These are phyloP conservation scores for Glyptemys insculpta DNA, from an alignment of 2,797 vertebrate genomes.

Conservation along the genomic window DNA sequence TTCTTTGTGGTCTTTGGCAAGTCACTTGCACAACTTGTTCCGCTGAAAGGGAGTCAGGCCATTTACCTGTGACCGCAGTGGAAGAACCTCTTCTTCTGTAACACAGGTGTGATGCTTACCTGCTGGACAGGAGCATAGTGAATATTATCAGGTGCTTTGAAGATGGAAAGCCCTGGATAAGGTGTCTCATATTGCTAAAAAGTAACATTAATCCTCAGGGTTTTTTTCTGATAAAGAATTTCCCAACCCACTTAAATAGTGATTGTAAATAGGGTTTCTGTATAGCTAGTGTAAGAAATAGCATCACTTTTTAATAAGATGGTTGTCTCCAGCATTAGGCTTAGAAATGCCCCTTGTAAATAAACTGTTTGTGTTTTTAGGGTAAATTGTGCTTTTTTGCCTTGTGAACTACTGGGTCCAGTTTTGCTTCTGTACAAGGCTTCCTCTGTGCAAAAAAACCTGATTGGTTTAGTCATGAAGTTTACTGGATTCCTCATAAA, in stretches of 20 bases:
- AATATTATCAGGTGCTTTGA: not conserved
- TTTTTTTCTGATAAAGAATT: not conserved
- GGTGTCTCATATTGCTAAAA: not conserved
- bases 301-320: not conserved
- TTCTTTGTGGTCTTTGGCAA: not conserved
- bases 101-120: too few relatives aligned
- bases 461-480: not conserved
- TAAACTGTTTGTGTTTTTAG: not conserved
- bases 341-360: not conserved
- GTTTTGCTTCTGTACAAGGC: accelerated
- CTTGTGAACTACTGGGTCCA: accelerated
- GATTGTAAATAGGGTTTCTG: not conserved
- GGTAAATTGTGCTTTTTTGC: accelerated
- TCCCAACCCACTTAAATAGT: not conserved
- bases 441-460: accelerated
- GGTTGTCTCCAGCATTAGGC: not conserved
- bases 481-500: accelerated
- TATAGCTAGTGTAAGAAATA: not conserved
- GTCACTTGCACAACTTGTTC: not conserved
- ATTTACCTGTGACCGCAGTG: not conserved
- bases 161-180: not conserved
- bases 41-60: not conserved
- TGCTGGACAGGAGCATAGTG: not conserved
- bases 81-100: accelerated
- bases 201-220: not conserved